phyloP scores from a whole-genome alignment of 2,797 vertebrate species.

The Anguilla megastoma region DNA sequence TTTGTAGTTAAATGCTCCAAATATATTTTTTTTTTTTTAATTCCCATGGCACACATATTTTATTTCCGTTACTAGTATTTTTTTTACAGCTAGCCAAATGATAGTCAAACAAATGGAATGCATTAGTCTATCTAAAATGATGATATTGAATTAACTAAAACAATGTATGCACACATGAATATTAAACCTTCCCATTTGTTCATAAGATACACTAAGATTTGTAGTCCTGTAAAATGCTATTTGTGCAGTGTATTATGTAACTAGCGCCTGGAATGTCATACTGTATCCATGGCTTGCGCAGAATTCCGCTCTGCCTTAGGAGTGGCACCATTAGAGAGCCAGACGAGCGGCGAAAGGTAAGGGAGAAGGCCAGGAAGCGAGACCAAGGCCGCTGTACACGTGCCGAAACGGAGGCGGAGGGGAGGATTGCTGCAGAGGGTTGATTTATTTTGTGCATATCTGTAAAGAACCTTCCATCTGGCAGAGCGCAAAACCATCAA shows the following conservation, averaged over 20 bases:
- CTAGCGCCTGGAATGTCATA: background rate
- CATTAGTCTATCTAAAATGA: background rate
- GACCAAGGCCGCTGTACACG: conserved; percentile 12
- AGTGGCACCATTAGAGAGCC: background rate
- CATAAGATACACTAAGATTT: background rate
- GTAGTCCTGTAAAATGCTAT: background rate
- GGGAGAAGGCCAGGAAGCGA: conserved; percentile 23
- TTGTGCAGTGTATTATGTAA: background rate
- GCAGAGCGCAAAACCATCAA: conserved; percentile 90
- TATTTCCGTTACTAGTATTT: background rate
- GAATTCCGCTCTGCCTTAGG: background rate
- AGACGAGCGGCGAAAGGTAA: background rate
- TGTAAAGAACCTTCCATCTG: conserved; percentile 96
- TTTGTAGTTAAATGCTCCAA: background rate
- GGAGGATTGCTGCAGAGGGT: conserved; percentile 50
- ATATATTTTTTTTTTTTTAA: background rate
- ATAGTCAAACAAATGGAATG: background rate
- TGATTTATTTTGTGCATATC: conserved; percentile 80
- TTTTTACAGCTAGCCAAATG: background rate
- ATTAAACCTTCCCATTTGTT: background rate
- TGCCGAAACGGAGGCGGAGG: conserved; percentile 40
- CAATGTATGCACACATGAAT: background rate
- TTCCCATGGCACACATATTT: background rate
- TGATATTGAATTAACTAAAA: background rate
- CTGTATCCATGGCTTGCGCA: background rate